Evolutionary conservation across 2,888 invertebrate species (phyloP).

Genomic region (Plagodis dolabraria): DNA sequence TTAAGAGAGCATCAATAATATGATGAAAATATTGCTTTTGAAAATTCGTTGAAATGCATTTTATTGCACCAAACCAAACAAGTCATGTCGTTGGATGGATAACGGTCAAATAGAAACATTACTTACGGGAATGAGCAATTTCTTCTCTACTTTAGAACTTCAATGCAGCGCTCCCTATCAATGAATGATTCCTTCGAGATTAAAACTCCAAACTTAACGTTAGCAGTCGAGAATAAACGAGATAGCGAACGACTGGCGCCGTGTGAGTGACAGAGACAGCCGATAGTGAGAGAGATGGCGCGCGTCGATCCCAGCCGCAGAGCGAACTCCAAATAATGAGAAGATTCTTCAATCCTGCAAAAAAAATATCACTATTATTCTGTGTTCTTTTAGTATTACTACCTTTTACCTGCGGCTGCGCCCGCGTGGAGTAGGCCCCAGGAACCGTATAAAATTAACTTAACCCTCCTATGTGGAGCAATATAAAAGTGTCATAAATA

Average conservation of each 20-base stretch:
- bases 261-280: slow-evolving; percentile 75
- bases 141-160: slow-evolving; percentile 35
- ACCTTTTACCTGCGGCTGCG: no score
- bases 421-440: no score
- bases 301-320: slow-evolving; percentile 49
- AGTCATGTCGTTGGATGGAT: slow-evolving; percentile 79
- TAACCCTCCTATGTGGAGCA: no score
- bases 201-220: slow-evolving; percentile 51
- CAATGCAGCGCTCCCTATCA: slow-evolving; percentile 43
- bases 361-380: slow-evolving; percentile 1
- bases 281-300: slow-evolving; percentile 65
- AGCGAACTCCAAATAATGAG: slow-evolving; percentile 58
- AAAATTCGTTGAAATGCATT: slow-evolving; percentile 66
- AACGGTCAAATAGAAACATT: slow-evolving; percentile 45
- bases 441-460: no score
- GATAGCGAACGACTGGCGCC: slow-evolving; percentile 64
- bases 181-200: slow-evolving; percentile 44
- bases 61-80: slow-evolving; percentile 51
- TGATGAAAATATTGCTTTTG: slow-evolving; percentile 69
- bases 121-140: slow-evolving; percentile 59
- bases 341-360: slow-evolving; percentile 62
- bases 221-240: slow-evolving; percentile 65
- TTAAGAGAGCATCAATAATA: slow-evolving; percentile 51
- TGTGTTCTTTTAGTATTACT: no score
- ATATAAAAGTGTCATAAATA: no score